Evolutionary conservation across 2,113 vertebrate species (phyloP).

Genomic region (Gopherus flavomarginatus): DNA sequence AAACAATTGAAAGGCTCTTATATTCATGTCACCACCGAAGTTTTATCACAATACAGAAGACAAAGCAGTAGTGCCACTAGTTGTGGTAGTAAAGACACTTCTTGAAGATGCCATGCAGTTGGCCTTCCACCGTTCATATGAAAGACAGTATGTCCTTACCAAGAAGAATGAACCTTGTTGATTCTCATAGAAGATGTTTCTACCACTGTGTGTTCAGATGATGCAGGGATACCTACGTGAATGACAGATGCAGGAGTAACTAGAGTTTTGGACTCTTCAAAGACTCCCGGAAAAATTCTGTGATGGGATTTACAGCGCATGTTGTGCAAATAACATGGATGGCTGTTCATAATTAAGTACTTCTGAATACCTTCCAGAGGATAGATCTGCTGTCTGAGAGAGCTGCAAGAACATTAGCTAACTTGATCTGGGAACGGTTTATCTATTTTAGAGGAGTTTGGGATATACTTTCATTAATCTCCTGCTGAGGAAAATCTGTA

Average conservation of each 20-base stretch:
- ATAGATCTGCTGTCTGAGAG: background rate
- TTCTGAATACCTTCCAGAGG: background rate
- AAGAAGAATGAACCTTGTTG: background rate
- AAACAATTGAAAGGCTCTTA: background rate
- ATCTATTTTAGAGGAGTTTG: slow-evolving; percentile 29
- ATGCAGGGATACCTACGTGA: background rate
- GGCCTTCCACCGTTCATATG: background rate
- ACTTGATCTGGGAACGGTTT: slow-evolving; percentile 20
- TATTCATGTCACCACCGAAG: background rate
- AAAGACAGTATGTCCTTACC: background rate
- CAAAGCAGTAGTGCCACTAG: background rate
- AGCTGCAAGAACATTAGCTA: background rate
- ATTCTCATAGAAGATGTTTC: background rate
- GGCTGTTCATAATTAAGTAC: background rate
- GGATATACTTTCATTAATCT: slow-evolving; percentile 61
- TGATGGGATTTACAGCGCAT: background rate
- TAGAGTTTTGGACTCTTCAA: background rate
- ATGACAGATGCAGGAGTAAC: background rate
- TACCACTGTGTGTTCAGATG: background rate
- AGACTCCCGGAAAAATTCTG: background rate
- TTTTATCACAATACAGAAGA: background rate
- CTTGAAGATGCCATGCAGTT: background rate
- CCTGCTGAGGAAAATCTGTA: slow-evolving; percentile 23
- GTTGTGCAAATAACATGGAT: background rate
- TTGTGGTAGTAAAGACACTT: background rate